Conservation (phyloP, 2,888 invertebrate species). For the Spisula solida region DNA sequence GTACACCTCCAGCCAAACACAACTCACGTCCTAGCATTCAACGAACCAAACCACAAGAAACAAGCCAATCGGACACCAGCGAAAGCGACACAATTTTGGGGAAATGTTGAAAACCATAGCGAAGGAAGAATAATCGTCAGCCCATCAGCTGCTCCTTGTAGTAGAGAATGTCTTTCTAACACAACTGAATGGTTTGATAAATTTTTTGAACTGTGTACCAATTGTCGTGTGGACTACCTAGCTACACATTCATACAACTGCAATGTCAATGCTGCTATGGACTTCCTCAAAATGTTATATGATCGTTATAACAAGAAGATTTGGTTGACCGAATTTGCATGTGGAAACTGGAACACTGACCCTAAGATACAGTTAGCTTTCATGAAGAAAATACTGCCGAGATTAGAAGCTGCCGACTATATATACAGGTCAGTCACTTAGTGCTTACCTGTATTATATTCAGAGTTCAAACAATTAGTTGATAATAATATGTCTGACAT, state of each 20-base stretch:
- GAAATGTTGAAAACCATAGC: slow-evolving; percentile 61
- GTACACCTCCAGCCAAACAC: slow-evolving; percentile 52
- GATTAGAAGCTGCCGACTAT: slow-evolving; percentile 54
- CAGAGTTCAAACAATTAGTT: too few relatives aligned
- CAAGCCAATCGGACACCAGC: slow-evolving; percentile 74
- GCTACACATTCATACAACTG: slow-evolving; percentile 67
- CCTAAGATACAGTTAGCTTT: slow-evolving; percentile 23
- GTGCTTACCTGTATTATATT: neutral
- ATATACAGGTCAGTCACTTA: slow-evolving; percentile 42
- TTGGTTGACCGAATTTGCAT: slow-evolving; percentile 66
- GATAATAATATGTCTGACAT: too few relatives aligned
- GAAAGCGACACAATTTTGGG: slow-evolving; percentile 72
- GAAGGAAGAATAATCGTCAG: slow-evolving; percentile 70
- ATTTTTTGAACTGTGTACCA: slow-evolving; percentile 72
- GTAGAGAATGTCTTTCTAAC: slow-evolving; percentile 49
- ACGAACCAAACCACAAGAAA: slow-evolving; percentile 74
- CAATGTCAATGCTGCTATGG: slow-evolving; percentile 30
- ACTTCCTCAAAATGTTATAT: slow-evolving; percentile 18
- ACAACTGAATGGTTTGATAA: slow-evolving; percentile 73
- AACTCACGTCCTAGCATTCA: slow-evolving; percentile 71
- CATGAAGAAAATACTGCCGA: slow-evolving; percentile 61
- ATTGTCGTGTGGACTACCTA: slow-evolving; percentile 73
- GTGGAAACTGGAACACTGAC: slow-evolving; percentile 31
- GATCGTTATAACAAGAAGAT: slow-evolving; percentile 46
- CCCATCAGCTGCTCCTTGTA: slow-evolving; percentile 72